Evolutionary conservation across 2,888 invertebrate species (phyloP).

Genomic region (Dione juno): DNA sequence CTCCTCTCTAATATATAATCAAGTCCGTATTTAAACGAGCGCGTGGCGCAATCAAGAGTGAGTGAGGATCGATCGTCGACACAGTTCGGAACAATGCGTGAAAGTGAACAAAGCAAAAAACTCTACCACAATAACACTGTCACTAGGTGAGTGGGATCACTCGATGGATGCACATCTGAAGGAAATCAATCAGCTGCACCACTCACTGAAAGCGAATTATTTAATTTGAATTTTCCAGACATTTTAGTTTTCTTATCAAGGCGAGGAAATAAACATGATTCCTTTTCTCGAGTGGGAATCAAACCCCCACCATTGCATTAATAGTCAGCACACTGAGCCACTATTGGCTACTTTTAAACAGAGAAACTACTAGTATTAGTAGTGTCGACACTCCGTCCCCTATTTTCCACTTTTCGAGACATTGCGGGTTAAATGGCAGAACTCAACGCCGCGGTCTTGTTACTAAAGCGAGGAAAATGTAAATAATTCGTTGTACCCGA

Average conservation of each 20-base stretch:
- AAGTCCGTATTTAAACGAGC: neutral
- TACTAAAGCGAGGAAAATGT: too few relatives aligned
- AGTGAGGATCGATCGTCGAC: constrained; percentile 20
- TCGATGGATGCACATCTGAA: constrained; percentile 14
- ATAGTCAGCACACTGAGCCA: too few relatives aligned
- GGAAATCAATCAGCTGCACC: neutral
- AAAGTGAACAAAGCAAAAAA: constrained; percentile 40
- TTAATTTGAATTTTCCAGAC: too few relatives aligned
- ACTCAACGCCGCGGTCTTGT: neutral
- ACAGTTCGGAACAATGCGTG: constrained; percentile 43
- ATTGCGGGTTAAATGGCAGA: neutral
- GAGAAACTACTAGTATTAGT: too few relatives aligned
- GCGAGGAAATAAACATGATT: too few relatives aligned
- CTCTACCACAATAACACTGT: constrained; percentile 50
- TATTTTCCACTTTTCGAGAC: too few relatives aligned
- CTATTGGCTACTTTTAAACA: too few relatives aligned
- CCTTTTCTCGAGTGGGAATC: too few relatives aligned
- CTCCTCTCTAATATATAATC: neutral
- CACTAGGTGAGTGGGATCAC: constrained; percentile 48
- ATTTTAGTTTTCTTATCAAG: too few relatives aligned
- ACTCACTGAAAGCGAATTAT: neutral
- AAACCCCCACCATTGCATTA: too few relatives aligned
- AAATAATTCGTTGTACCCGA: neutral
- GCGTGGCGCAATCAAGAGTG: constrained; percentile 36
- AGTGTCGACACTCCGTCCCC: too few relatives aligned